Base-by-base conservation (phyloP, 2,113 vertebrate genomes). In the Lamprotornis superbus region DNA sequence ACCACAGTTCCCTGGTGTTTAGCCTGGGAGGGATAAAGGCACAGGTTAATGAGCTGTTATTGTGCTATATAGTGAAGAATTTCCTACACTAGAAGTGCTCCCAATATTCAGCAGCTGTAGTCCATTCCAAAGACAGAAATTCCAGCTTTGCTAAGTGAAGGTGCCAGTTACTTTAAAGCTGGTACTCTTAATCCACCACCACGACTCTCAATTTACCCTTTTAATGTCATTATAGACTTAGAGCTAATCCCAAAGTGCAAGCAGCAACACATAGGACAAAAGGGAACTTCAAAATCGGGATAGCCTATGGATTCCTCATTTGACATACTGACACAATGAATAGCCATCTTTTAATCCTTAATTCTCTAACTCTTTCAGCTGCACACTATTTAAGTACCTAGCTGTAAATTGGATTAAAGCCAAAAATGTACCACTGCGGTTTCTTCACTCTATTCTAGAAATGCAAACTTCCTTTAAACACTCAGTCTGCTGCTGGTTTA, bases 191-290 rank as follows among this genome's bases (percentile, higher is more conserved):
- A 93, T 86, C 83, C 93, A 95, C 61, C 69, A 77, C 47, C 63
- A 92, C 39, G 60, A 94, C 68, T 74, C 80, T 71, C 80, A 81
- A 71, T 92, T 94, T 84, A 94, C 27, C 76, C 86, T 90, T 87
- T 92, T 95, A 97, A 95, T 93, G 44, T 85, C 57, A 92, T 97
- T 94, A 97, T 8, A 89, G 86, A 93, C 18, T 95, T 92, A 81
- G 22, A 87, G 52, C 40, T 96, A 96, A 97, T 94, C 86, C 76
- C 52, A 60, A 70, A 96, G 64, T 55, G 27, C 71, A 95, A 90
- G 76, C 44, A 90, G 76, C 42, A 94, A 90, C 37, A 53, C 49
- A 81, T 0, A 31, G 76, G 73, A 95, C 86, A 97, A 96, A 95
- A 83, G 60, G 5, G 33, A 96, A 92, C 42, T 92, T 89, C 40